Evolutionary conservation across 2,888 invertebrate species (phyloP).

Genomic region (Hanleya hanleyi): DNA sequence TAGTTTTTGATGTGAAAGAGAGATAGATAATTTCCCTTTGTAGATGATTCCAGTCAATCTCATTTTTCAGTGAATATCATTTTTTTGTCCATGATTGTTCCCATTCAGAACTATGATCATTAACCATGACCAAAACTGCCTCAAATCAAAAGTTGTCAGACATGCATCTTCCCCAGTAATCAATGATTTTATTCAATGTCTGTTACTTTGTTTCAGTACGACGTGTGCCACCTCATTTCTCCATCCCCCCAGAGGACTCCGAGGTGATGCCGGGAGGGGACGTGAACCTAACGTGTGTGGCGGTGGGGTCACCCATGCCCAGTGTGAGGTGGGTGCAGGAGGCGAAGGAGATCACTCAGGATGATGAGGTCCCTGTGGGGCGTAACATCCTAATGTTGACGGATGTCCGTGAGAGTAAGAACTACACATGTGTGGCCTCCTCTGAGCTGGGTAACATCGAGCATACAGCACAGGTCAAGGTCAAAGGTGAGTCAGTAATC

Average conservation of each 20-base stretch:
- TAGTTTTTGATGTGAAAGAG: too few species aligned
- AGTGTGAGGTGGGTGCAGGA: conserved; percentile 82
- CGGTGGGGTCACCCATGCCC: conserved; percentile 98
- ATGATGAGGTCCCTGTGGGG: conserved; percentile 77
- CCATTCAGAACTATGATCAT: too few species aligned
- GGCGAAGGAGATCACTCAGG: conserved; percentile 83
- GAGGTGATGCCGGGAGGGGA: conserved; percentile 94
- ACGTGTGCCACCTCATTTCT: conserved; percentile 95
- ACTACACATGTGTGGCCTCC: conserved; percentile 97
- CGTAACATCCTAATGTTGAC: conserved; percentile 89
- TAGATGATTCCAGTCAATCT: too few species aligned
- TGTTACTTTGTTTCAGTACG: too few species aligned
- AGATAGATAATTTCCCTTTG: too few species aligned
- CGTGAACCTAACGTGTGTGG: conserved; percentile 95
- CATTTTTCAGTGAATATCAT: too few species aligned
- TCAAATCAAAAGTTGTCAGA: too few species aligned
- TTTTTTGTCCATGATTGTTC: too few species aligned
- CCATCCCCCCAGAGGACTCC: conserved; percentile 89
- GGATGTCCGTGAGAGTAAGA: conserved; percentile 92
- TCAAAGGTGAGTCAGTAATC: conserved; percentile 85
- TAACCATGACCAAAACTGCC: too few species aligned
- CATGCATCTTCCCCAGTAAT: too few species aligned
- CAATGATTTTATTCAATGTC: too few species aligned
- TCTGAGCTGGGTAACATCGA: conserved; percentile 95
- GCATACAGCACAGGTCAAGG: conserved; percentile 90